Conservation (phyloP, 2,888 invertebrate genomes). For the Trissolcus japonicus region DNA sequence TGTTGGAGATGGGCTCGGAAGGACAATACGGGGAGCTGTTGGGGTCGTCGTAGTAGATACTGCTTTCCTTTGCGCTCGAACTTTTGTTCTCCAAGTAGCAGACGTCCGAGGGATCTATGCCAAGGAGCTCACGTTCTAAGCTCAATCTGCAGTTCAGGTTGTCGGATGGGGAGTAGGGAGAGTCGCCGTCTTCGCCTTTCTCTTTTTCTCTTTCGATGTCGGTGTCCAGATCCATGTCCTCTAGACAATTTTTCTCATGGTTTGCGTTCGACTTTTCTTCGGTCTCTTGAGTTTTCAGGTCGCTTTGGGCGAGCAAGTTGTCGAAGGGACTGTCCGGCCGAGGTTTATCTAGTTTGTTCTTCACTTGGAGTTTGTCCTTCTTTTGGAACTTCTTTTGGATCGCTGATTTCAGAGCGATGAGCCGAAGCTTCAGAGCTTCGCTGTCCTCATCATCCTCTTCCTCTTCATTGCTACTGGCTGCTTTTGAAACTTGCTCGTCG, state of each 20-base stretch:
- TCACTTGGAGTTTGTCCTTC: slow-evolving; percentile 33
- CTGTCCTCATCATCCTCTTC: slow-evolving; percentile 78
- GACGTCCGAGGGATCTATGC: slow-evolving; percentile 66
- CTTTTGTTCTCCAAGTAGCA: slow-evolving; percentile 39
- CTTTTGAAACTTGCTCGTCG: neutral
- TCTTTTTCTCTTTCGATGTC: slow-evolving; percentile 70
- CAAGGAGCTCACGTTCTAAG: slow-evolving; percentile 64
- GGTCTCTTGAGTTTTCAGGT: slow-evolving; percentile 7
- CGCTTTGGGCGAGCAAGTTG: slow-evolving; percentile 65
- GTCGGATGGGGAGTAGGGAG: slow-evolving; percentile 73
- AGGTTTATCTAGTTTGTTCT: slow-evolving; percentile 30
- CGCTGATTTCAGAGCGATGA: slow-evolving; percentile 84
- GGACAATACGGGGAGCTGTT: slow-evolving; percentile 37
- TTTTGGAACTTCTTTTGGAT: slow-evolving; percentile 79
- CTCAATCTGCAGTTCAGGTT: slow-evolving; percentile 61
- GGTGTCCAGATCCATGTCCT: slow-evolving; percentile 74
- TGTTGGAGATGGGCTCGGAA: slow-evolving; percentile 33
- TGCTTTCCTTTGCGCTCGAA: neutral
- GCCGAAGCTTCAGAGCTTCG: slow-evolving; percentile 80
- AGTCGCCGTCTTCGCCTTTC: slow-evolving; percentile 45
- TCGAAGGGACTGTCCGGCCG: slow-evolving; percentile 70
- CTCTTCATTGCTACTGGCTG: neutral
- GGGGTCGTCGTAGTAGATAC: neutral
- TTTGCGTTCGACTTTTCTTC: slow-evolving; percentile 1
- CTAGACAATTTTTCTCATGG: slow-evolving; percentile 52